A percentile compares a stretch with the other conserved stretches of the same genome.
These are phyloP conservation scores for Cryptocephalus primarius DNA, from an alignment of 2,888 invertebrate species.

Conservation along the genomic window DNA sequence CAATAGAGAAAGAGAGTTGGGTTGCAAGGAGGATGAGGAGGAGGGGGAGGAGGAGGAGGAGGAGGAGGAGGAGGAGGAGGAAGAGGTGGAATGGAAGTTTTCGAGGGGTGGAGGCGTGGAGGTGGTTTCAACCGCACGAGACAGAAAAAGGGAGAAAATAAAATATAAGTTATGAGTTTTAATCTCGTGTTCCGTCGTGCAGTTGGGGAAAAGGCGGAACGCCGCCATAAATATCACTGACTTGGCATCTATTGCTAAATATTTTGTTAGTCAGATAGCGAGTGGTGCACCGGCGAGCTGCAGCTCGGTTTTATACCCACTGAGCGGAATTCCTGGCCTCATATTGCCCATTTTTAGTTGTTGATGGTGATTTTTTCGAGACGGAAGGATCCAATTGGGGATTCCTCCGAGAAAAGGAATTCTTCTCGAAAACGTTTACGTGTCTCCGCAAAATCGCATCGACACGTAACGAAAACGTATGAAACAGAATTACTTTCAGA, in stretches of 20 bases:
- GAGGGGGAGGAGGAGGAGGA: background rate
- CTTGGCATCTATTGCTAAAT: slow-evolving; percentile 33
- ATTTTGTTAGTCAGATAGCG: slow-evolving; percentile 30
- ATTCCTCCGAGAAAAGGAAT: no score
- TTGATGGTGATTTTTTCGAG: no score
- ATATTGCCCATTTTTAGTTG: no score
- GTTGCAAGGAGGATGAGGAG: no score
- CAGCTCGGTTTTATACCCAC: background rate
- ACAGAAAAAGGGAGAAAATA: slow-evolving; percentile 30
- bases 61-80: background rate
- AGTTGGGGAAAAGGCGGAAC: slow-evolving; percentile 31
- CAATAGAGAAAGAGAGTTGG: background rate
- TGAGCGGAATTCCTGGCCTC: no score
- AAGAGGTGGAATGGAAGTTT: background rate
- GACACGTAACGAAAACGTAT: no score
- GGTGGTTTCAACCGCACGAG: slow-evolving; percentile 20
- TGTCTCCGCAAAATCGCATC: no score
- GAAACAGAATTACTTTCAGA: no score
- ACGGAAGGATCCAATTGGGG: no score
- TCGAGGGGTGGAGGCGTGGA: no score
- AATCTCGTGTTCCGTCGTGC: slow-evolving; percentile 33
- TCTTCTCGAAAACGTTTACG: no score
- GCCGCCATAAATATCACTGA: slow-evolving; percentile 32
- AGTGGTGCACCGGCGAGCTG: slow-evolving; percentile 16
- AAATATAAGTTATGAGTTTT: slow-evolving; percentile 41